Evolutionary conservation across 2,888 invertebrate species (phyloP), one percentile per base, ranked within the genome.

Genomic region (Aspidiotus destructor): DNA sequence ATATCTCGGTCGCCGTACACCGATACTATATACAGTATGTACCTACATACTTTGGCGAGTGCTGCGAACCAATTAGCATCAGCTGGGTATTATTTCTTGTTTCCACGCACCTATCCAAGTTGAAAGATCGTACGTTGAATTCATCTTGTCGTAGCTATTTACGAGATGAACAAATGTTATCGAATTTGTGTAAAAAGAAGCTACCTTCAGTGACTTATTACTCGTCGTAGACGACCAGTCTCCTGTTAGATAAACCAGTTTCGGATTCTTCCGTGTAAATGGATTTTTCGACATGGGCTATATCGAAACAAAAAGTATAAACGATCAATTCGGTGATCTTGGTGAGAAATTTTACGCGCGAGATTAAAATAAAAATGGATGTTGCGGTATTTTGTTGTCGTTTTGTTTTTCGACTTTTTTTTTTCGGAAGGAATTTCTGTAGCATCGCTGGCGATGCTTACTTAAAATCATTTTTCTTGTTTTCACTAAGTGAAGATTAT

Each of bases 171-270:
- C 48, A 13, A 13, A 48, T 13, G 48, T 48, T 48, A 28, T 28
- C 28, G 48, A 48, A 48, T 48, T 48, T 48, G 48, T 48, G n/a
- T 48, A 48, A 11, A 11, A n/a, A 13, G n/a, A 13, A n/a, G 11
- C 11, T 13, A n/a, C 48, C n/a, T 13, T n/a, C 48, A 48, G 48
- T 48, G 48, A 48, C 48, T 48, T 48, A 48, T 48, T 48, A 48
- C 48, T 48, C 48, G 48, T 48, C n/a, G 48, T 48, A 48, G 48
- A 48, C 48, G 48, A 48, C 48, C 48, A 48, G 48, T 48, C 48
- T 48, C 48, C 48, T n/a, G 48, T 48, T 48, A 13, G 48, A 48
- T 48, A 48, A 48, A 48, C 48, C 48, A 48, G 48, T 48, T 48
- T 48, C 48, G 48, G 13, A 48, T 48, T 48, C n/a, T n/a, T 48